These are phyloP conservation scores for Operophtera brumata DNA, from an alignment of 2,888 invertebrate genomes.

Conservation along the genomic window DNA sequence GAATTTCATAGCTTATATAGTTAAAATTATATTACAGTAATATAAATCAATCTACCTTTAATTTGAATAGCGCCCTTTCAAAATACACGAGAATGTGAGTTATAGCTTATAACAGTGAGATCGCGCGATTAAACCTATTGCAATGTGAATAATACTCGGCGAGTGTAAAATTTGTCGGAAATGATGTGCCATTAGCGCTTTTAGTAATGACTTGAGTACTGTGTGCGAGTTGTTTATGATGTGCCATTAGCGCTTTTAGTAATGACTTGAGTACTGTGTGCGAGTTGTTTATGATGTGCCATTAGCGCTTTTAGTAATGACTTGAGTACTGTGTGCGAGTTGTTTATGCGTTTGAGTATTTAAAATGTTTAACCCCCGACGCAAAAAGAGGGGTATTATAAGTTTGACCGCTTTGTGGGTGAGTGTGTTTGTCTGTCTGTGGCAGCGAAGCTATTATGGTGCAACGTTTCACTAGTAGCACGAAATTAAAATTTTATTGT, in stretches of 20 bases:
- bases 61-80: too few species aligned
- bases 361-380: too few species aligned
- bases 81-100: background rate
- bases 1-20: too few species aligned
- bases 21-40: too few species aligned
- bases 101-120: conserved; percentile 14
- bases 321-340: background rate
- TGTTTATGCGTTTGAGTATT: background rate
- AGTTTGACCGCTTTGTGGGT: too few species aligned
- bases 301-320: background rate
- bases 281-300: background rate
- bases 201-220: background rate
- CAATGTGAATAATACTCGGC: background rate
- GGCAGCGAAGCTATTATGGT: too few species aligned
- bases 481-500: too few species aligned
- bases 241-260: background rate
- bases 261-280: background rate
- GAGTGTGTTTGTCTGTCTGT: too few species aligned
- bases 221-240: background rate
- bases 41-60: too few species aligned
- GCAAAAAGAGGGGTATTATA: too few species aligned
- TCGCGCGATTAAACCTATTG: conserved; percentile 23
- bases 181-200: background rate
- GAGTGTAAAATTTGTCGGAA: background rate
- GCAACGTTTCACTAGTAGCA: too few species aligned